Evolutionary conservation across 1,140 invertebrate genomes (phyloP).

Genomic region (Acromyrmex echinatior): DNA sequence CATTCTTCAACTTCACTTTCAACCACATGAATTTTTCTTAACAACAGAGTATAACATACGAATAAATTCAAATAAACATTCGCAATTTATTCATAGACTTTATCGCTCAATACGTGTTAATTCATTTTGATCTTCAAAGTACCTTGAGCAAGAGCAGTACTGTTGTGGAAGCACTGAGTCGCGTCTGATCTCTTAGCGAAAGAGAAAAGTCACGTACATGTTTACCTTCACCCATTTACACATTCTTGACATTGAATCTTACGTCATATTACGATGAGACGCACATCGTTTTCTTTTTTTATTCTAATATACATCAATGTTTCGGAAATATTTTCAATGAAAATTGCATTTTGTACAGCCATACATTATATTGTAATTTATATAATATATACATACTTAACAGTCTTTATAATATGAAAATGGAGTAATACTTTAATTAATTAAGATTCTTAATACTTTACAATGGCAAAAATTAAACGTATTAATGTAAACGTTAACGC

Average conservation of each 20-base stretch:
- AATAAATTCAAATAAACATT: slow-evolving; percentile 31
- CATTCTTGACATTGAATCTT: slow-evolving; percentile 82
- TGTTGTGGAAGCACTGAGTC: slow-evolving; percentile 33
- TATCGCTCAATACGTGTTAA: neutral
- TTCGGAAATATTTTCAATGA: neutral
- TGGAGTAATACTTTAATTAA: slow-evolving; percentile 37
- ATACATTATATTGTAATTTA: neutral
- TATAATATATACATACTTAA: neutral
- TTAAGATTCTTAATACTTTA: neutral
- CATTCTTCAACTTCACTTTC: neutral
- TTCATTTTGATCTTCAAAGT: slow-evolving; percentile 28
- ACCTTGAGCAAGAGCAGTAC: slow-evolving; percentile 15
- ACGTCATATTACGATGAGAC: slow-evolving; percentile 13
- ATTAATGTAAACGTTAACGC: neutral
- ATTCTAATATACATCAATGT: neutral
- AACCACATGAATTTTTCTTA: neutral
- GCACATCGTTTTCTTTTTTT: neutral
- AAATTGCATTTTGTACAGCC: neutral
- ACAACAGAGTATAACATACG: neutral
- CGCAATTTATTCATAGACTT: neutral
- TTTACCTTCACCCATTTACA: slow-evolving; percentile 84
- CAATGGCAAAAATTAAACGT: slow-evolving; percentile 21
- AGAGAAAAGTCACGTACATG: slow-evolving; percentile 80
- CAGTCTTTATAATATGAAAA: slow-evolving; percentile 6
- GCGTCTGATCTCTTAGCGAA: slow-evolving; percentile 38